phyloP scores from a whole-genome alignment of 2,888 invertebrate genomes.

The Apamea monoglypha region DNA sequence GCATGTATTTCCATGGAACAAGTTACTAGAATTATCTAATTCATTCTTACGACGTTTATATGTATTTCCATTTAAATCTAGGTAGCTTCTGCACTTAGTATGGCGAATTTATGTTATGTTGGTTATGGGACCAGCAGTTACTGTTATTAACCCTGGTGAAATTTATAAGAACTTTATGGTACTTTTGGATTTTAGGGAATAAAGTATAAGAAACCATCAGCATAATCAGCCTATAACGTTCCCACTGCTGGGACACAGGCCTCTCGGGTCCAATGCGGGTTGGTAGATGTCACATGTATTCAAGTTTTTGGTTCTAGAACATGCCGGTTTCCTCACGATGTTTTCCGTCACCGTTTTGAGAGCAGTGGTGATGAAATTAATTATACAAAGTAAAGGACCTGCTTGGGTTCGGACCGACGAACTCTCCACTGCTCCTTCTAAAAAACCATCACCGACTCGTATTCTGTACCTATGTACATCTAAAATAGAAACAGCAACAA shows the following conservation, averaged over 20 bases:
- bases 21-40: slow-evolving; percentile 12
- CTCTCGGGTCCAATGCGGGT: too few relatives aligned
- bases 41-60: slow-evolving; percentile 7
- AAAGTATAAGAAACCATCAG: too few relatives aligned
- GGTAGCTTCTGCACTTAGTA: background rate
- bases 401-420: background rate
- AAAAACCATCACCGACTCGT: background rate
- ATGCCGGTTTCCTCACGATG: background rate
- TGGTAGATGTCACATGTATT: background rate
- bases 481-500: background rate
- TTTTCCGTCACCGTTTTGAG: background rate
- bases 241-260: too few relatives aligned
- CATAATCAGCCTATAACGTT: too few relatives aligned
- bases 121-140: background rate
- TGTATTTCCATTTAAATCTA: slow-evolving; percentile 4
- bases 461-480: background rate
- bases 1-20: slow-evolving; percentile 8
- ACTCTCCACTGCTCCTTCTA: background rate
- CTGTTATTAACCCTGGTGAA: background rate
- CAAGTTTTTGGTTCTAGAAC: background rate
- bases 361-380: background rate
- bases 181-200: background rate
- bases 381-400: background rate
- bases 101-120: background rate
- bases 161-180: background rate